phyloP scores from a whole-genome alignment of 2,888 invertebrate genomes.

The Saturnia japonica region DNA sequence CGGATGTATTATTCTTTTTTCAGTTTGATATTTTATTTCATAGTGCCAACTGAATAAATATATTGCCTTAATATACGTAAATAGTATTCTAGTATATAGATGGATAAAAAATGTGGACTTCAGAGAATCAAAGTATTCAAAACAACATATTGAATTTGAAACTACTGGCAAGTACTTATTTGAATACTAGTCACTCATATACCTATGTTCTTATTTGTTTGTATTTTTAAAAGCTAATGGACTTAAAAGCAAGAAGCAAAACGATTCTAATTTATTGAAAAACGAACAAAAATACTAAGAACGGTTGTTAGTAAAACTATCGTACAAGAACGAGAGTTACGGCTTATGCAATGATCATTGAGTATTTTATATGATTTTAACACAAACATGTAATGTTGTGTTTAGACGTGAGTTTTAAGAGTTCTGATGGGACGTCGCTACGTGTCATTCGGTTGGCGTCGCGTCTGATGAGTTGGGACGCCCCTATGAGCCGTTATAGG shows the following conservation, averaged over 20 bases:
- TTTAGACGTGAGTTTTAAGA: no score
- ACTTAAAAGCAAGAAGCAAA: neutral
- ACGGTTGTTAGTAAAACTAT: neutral
- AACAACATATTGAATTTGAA: no score
- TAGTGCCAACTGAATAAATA: neutral
- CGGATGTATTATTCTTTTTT: slow-evolving; percentile 2
- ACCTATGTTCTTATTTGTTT: neutral
- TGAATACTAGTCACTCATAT: neutral
- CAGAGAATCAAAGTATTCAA: no score
- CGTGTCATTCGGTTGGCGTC: no score
- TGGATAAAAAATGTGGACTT: neutral
- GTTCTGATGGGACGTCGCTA: no score
- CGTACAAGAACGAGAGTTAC: neutral
- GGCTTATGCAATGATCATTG: neutral
- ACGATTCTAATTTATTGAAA: neutral
- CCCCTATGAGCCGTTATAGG: no score
- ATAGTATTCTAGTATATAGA: neutral
- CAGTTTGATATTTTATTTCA: neutral
- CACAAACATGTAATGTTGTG: no score
- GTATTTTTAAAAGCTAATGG: neutral
- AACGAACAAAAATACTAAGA: neutral
- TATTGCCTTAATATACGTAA: neutral
- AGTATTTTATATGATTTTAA: neutral
- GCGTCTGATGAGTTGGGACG: no score
- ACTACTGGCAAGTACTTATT: neutral